Conservation (phyloP, 2,113 vertebrate species). For the Anas platyrhynchos region DNA sequence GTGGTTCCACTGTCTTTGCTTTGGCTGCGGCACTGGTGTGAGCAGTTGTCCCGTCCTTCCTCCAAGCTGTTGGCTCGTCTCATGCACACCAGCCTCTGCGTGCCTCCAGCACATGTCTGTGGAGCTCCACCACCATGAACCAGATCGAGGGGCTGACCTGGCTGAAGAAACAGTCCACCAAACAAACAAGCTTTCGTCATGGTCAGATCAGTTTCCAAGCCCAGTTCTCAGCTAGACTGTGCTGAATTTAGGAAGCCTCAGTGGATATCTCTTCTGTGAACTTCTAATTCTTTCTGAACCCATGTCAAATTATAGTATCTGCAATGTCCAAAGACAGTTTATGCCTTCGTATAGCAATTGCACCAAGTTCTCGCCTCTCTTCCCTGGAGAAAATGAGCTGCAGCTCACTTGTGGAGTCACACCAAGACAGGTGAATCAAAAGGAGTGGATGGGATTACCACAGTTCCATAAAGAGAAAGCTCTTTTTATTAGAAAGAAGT, state of each 20-base stretch:
- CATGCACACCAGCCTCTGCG: neutral
- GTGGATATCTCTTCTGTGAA: neutral
- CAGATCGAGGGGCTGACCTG: accelerated
- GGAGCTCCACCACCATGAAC: neutral
- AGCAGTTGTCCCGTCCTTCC: neutral
- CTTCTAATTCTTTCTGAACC: neutral
- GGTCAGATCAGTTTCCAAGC: neutral
- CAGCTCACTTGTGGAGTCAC: neutral
- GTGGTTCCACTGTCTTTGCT: neutral
- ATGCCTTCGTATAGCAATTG: neutral
- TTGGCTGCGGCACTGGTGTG: accelerated
- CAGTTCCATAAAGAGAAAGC: neutral
- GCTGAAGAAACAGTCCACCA: neutral
- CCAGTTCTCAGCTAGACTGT: neutral
- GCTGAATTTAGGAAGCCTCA: neutral
- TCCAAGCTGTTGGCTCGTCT: accelerated
- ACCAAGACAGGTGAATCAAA: neutral
- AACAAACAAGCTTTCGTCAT: accelerated
- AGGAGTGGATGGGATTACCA: neutral
- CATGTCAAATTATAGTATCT: neutral
- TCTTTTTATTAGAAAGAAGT: neutral
- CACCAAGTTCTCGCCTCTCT: neutral
- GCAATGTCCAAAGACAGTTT: neutral
- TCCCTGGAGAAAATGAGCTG: neutral
- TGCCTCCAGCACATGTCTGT: neutral